Conservation (phyloP, 2,797 vertebrate species). For the Clamator glandarius region DNA sequence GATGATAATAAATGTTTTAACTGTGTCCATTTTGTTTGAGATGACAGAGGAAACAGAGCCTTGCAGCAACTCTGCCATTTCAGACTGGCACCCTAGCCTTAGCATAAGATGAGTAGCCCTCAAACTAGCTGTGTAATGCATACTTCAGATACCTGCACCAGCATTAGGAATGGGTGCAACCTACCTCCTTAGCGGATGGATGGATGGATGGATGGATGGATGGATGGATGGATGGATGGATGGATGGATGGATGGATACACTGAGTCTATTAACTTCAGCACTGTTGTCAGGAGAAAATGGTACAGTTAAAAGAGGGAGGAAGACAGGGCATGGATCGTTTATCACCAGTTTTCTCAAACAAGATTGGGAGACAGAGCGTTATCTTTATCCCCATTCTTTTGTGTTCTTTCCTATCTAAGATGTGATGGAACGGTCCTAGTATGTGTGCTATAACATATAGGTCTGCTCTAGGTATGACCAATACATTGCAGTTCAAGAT, state of each 20-base stretch:
- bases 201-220: no score
- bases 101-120: neutral
- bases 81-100: neutral
- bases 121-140: neutral
- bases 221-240: no score
- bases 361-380: neutral
- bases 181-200: neutral
- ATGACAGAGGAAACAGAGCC: neutral
- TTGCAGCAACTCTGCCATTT: neutral
- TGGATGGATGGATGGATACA: neutral
- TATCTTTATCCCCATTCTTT: neutral
- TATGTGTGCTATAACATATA: neutral
- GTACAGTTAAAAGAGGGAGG: no score
- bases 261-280: neutral
- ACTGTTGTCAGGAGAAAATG: neutral
- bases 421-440: neutral
- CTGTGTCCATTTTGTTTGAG: neutral
- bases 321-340: neutral
- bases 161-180: neutral
- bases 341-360: neutral
- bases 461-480: neutral
- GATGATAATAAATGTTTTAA: neutral
- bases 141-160: fast-evolving
- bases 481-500: neutral
- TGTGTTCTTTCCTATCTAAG: neutral